Evolutionary conservation across 2,113 vertebrate species (phyloP).

Genomic region (Diadophis punctatus): DNA sequence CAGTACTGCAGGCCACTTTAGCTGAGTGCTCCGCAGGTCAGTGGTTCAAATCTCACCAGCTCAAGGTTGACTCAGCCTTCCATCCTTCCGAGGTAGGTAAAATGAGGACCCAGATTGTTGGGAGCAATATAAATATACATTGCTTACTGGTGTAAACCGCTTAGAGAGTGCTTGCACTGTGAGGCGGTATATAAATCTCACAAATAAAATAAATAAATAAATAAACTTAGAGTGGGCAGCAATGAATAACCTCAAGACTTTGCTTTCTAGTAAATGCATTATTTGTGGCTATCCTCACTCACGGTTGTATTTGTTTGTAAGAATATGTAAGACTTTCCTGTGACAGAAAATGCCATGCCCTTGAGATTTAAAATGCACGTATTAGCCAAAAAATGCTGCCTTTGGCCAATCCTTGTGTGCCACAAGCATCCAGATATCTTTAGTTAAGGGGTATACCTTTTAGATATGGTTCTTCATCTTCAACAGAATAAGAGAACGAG

Average conservation of each 20-base stretch:
- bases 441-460: not conserved
- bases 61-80: no score
- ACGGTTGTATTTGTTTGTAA: not conserved
- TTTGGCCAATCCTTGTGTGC: not conserved
- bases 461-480: not conserved
- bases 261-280: not conserved
- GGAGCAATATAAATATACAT: no score
- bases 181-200: no score
- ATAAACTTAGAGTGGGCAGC: not conserved
- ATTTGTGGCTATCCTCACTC: not conserved
- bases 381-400: not conserved
- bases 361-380: not conserved
- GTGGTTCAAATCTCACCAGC: no score
- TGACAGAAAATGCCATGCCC: not conserved
- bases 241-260: not conserved
- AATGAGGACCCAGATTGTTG: no score
- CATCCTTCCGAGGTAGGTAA: no score
- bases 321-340: not conserved
- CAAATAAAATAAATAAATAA: no score
- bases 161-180: no score
- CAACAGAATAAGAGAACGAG: not conserved
- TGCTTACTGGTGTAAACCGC: no score
- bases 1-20: no score
- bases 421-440: not conserved
- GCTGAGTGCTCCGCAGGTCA: no score